phyloP scores from a whole-genome alignment of 2,113 vertebrate species.

The Vicugna pacos region DNA sequence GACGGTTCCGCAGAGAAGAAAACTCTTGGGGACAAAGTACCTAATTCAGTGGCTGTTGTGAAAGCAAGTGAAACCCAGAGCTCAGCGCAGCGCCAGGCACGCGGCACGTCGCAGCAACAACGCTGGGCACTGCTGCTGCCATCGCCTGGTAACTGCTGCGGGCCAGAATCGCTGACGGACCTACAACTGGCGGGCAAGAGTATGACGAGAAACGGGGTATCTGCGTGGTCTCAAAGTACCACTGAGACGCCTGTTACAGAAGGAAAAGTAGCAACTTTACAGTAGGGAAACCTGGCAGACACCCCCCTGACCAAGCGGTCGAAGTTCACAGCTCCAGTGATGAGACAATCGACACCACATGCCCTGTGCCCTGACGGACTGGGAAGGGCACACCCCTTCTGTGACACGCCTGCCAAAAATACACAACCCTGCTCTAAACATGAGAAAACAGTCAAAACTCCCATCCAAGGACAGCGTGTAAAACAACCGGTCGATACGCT shows the following conservation, averaged over 20 bases:
- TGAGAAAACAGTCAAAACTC: neutral
- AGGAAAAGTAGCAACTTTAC: neutral
- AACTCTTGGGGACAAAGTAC: neutral
- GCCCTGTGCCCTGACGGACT: neutral
- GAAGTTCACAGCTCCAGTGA: neutral
- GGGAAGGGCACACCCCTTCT: neutral
- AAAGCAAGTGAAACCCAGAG: neutral
- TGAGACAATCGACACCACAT: neutral
- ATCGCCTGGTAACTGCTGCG: neutral
- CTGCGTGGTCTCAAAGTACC: neutral
- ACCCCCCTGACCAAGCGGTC: neutral
- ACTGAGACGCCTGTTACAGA: neutral
- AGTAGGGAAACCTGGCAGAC: neutral
- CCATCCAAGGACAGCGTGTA: neutral
- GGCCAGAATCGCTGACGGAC: neutral
- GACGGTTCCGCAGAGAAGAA: neutral
- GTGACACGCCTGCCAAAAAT: neutral
- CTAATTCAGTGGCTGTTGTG: neutral
- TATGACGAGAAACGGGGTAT: neutral
- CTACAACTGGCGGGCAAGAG: neutral
- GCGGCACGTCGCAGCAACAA: neutral
- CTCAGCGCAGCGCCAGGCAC: neutral
- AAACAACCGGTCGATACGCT: neutral
- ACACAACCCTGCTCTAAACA: neutral
- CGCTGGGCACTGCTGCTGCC: neutral